Evolutionary conservation across 1,140 invertebrate species (phyloP).

Genomic region (Orchestia grillus): DNA sequence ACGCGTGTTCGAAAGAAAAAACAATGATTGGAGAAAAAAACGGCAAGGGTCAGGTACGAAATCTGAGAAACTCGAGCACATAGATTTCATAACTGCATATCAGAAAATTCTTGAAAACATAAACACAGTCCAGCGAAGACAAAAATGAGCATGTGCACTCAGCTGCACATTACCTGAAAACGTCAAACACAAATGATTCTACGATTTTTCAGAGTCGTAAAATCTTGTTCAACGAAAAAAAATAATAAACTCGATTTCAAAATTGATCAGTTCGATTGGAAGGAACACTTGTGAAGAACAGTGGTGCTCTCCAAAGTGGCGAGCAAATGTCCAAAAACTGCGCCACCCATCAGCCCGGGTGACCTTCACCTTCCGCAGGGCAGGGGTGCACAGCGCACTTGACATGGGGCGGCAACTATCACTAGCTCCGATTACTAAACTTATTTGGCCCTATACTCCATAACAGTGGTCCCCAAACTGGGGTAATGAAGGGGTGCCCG

Average conservation of each 20-base stretch:
- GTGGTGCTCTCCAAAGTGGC: neutral
- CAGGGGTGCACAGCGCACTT: neutral
- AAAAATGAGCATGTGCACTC: no score
- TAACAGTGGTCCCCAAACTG: no score
- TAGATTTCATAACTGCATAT: no score
- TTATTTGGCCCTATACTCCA: neutral
- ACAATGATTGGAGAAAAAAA: neutral
- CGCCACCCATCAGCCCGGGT: no score
- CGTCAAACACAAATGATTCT: no score
- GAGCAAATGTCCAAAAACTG: neutral
- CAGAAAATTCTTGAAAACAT: no score
- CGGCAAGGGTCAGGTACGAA: no score
- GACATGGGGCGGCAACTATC: neutral
- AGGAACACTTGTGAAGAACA: neutral
- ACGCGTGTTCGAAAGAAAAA: neutral
- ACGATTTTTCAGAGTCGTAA: neutral
- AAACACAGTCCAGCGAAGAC: no score
- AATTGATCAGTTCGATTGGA: no score
- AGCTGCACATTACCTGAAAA: no score
- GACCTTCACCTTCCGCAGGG: neutral
- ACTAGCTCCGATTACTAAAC: neutral
- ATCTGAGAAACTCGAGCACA: no score
- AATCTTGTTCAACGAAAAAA: neutral
- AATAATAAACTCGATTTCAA: neutral
- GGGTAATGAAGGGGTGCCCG: no score